A percentile compares a stretch with the other conserved stretches of the same genome.
Conservation (phyloP, 2,113 vertebrate species). For the Sclerurus mexicanus region DNA sequence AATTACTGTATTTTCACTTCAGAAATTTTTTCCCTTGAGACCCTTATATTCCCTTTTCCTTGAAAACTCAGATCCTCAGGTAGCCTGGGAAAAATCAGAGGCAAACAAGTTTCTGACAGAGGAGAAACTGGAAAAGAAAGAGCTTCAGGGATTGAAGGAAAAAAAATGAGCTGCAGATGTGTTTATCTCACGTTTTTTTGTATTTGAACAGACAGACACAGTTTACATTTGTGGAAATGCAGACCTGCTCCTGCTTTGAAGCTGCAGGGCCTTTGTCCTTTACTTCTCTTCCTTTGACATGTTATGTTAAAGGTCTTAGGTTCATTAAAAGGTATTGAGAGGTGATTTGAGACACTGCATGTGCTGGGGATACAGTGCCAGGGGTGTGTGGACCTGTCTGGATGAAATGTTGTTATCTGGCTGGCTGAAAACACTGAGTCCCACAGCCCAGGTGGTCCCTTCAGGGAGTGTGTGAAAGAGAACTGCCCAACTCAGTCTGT, state of each 20-base stretch:
- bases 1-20: background rate
- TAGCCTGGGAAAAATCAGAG: background rate
- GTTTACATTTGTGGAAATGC: background rate
- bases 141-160: background rate
- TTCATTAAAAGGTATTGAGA: background rate
- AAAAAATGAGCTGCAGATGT: background rate
- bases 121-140: background rate
- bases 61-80: background rate
- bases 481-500: background rate
- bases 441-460: fast-evolving
- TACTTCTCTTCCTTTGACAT: background rate
- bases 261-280: background rate
- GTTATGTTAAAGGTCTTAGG: background rate
- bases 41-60: background rate
- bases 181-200: background rate
- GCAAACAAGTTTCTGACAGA: background rate
- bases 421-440: background rate
- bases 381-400: background rate
- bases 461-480: background rate
- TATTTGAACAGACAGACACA: background rate
- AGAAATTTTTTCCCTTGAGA: background rate
- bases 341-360: background rate
- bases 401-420: background rate
- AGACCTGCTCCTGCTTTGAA: background rate
- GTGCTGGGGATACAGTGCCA: fast-evolving